Evolutionary conservation across 2,888 invertebrate genomes (phyloP).

Genomic region (Callinectes sapidus): DNA sequence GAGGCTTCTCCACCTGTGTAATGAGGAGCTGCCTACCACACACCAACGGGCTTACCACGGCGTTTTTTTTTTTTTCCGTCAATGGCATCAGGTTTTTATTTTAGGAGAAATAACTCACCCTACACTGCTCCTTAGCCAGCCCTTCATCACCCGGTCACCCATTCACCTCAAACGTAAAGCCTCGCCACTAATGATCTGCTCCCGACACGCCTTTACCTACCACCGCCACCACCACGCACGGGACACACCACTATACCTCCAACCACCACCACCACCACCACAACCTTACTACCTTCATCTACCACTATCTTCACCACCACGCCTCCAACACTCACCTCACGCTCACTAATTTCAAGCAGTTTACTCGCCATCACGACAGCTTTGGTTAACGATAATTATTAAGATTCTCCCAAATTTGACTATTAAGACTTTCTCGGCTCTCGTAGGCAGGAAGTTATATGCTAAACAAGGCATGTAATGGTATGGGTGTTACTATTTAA

Average conservation of each 20-base stretch:
- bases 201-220: neutral
- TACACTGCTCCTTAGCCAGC: neutral
- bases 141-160: conserved; percentile 14
- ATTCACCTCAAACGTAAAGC: conserved; percentile 12
- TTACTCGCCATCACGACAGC: neutral
- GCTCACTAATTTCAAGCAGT: neutral
- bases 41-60: neutral
- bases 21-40: neutral
- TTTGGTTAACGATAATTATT: neutral
- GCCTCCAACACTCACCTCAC: neutral
- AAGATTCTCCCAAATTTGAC: neutral
- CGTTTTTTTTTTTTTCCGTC: neutral
- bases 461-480: neutral
- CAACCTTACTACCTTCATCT: neutral
- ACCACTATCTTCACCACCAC: conserved; percentile 5
- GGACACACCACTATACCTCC: neutral
- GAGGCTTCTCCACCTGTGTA: neutral
- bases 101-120: neutral
- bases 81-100: neutral
- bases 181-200: neutral
- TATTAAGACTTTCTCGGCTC: neutral
- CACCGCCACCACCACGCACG: neutral
- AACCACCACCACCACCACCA: neutral
- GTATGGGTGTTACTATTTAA: neutral
- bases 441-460: neutral